Conservation (phyloP, 1,140 invertebrate genomes). For the Drosophila burlai region DNA sequence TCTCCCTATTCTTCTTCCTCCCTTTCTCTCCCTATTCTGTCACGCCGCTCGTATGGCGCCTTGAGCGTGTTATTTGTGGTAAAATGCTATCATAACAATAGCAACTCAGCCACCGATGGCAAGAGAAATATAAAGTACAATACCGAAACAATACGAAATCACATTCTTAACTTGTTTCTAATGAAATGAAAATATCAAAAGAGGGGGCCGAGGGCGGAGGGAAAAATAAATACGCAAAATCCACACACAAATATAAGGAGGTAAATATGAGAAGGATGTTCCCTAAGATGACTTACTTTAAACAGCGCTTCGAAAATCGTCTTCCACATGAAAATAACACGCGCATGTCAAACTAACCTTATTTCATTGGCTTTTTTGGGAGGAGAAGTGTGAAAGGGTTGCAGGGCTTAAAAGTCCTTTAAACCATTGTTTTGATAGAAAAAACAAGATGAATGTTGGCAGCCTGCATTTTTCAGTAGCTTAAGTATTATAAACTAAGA, state of each 20-base stretch:
- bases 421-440: no score
- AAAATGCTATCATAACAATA: constrained; percentile 48
- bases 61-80: constrained; percentile 48
- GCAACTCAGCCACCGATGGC: no score
- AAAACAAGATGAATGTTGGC: no score
- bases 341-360: no score
- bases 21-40: background rate
- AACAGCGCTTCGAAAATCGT: no score
- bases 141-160: constrained; percentile 6
- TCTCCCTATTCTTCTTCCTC: no score
- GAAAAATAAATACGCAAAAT: background rate
- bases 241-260: background rate
- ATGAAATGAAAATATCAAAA: constrained; percentile 25
- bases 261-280: background rate
- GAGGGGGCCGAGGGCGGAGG: background rate
- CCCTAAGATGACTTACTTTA: no score
- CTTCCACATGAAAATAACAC: no score
- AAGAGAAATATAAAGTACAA: background rate
- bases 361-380: background rate
- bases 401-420: no score
- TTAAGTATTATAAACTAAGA: no score
- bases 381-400: no score
- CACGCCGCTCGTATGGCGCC: background rate
- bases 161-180: constrained; percentile 10
- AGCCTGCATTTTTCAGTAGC: no score